A percentile compares a stretch with the other conserved stretches of the same genome.
These are phyloP conservation scores for Cheilosia soror DNA, from an alignment of 2,888 invertebrate genomes.

Conservation along the genomic window DNA sequence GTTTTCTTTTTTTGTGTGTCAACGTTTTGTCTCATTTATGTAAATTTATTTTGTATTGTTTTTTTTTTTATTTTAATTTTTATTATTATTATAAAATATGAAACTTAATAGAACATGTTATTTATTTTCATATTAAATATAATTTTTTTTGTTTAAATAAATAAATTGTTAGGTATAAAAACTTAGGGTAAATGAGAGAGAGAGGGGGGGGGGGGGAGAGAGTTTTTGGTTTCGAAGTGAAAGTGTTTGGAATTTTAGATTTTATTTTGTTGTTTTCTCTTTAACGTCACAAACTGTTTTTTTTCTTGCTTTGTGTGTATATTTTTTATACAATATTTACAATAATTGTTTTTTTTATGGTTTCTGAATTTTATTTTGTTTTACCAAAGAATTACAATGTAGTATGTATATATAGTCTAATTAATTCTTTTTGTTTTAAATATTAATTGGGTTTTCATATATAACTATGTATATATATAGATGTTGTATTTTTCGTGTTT, in stretches of 20 bases:
- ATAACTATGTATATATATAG: slow-evolving; percentile 35
- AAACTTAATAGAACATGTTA: slow-evolving; percentile 68
- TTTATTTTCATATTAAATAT: slow-evolving; percentile 26
- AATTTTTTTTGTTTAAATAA: slow-evolving; percentile 27
- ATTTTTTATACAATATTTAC: slow-evolving; percentile 77
- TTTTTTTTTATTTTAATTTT: slow-evolving; percentile 19
- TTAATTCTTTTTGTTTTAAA: slow-evolving; percentile 54
- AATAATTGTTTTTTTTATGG: slow-evolving; percentile 64
- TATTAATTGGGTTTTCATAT: slow-evolving; percentile 60
- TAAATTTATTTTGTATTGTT: slow-evolving; percentile 13
- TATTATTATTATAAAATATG: slow-evolving; percentile 67
- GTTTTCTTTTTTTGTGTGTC: slow-evolving; percentile 30
- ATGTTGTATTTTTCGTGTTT: slow-evolving; percentile 59
- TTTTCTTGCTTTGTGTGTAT: slow-evolving; percentile 54
- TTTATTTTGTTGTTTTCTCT: slow-evolving; percentile 36
- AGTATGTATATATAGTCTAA: slow-evolving; percentile 71
- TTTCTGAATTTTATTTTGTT: slow-evolving; percentile 46
- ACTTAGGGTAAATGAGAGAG: slow-evolving; percentile 66
- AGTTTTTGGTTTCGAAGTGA: slow-evolving; percentile 18
- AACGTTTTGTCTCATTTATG: slow-evolving; percentile 41
- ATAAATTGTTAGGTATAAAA: slow-evolving; percentile 61
- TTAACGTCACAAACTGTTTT: slow-evolving; percentile 59
- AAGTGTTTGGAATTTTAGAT: slow-evolving; percentile 1
- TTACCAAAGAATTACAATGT: slow-evolving; percentile 74
- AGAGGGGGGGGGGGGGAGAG: slow-evolving; percentile 6